phyloP scores from a whole-genome alignment of 2,888 invertebrate species.

The Endomychus coccineus region DNA sequence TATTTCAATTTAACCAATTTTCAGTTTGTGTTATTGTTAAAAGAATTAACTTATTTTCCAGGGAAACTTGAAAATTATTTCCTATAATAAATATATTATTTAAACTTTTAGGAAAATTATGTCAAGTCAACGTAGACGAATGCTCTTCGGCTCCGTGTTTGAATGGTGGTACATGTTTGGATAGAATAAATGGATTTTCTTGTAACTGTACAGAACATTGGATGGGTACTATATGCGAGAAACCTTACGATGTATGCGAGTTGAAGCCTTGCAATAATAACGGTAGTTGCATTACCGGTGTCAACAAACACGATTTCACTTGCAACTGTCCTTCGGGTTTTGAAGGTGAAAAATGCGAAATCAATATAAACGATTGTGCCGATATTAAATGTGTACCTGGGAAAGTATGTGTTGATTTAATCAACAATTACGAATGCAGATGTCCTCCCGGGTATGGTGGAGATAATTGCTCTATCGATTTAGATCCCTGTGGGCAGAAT shows the following conservation, averaged over 20 bases:
- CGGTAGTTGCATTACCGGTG: conserved; percentile 50
- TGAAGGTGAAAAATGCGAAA: conserved; percentile 58
- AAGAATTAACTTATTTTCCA: too few species aligned
- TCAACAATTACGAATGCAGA: conserved; percentile 53
- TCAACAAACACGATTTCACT: conserved; percentile 46
- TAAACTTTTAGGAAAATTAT: conserved; percentile 50
- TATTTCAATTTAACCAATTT: too few species aligned
- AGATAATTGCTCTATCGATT: conserved; percentile 50
- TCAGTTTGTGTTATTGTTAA: too few species aligned
- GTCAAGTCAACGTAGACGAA: conserved; percentile 48
- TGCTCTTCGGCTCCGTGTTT: conserved; percentile 48
- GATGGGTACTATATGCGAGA: conserved; percentile 52
- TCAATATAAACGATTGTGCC: conserved; percentile 60
- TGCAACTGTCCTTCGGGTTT: conserved; percentile 62
- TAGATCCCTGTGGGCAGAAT: conserved; percentile 55
- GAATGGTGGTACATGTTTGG: conserved; percentile 50
- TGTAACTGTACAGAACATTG: conserved; percentile 54
- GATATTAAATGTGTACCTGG: conserved; percentile 46
- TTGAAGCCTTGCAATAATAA: conserved; percentile 57
- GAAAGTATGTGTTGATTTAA: conserved; percentile 49
- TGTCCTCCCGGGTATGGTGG: conserved; percentile 55
- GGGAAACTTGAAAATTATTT: too few species aligned
- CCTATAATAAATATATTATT: too few species aligned
- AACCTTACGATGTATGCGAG: conserved; percentile 51
- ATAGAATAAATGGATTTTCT: conserved; percentile 46